Evolutionary conservation across 2,888 invertebrate species (phyloP), one percentile per base, ranked within the genome.

Genomic region (Lasioglossum zephyrum): DNA sequence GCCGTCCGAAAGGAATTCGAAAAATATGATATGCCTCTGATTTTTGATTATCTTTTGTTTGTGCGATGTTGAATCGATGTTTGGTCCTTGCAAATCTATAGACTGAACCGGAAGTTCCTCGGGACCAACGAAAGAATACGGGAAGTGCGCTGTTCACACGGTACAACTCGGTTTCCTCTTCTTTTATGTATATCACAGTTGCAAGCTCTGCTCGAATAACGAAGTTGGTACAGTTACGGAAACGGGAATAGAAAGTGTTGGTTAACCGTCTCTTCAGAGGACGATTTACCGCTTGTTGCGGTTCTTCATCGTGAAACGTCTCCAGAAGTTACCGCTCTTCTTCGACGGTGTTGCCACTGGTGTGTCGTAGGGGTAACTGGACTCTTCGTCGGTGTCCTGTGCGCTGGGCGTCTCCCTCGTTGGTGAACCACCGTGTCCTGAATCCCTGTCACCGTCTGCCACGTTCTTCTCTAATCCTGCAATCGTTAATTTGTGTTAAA

Each of bases 221-320:
- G 90, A 93, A 88, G 91, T 91, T 87, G 90, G 82, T 91, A 92
- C 82, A 89, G 84, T 92, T 87, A 88, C 82, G 80, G 86, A 87
- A 85, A 86, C 83, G 79, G 79, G 87, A 87, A 87, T 84, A 77
- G 84, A 81, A 88, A 76, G 88, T 70, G 41, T 83, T 82, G 75
- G 80, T 53, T 22, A 13, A n/a, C 41, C n/a, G 39, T 76, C 81
- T 74, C 22, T 39, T 26, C 49, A 26, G 13, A 22, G 18, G 47
- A 31, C 22, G 31, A 66, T 95, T 96, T 96, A 97, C 96, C 97
- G 97, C 95, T 97, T 97, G 91, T 96, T 96, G 93, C 97, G 96
- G 92, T 96, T 97, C 94, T 97, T 97, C 96, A 97, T 96, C 89
- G 97, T 97, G 92, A 97, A 96, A 93, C 97, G 96, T 94, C 97